Evolutionary conservation across 1,140 invertebrate genomes (phyloP).

Genomic region (Ooceraea biroi): DNA sequence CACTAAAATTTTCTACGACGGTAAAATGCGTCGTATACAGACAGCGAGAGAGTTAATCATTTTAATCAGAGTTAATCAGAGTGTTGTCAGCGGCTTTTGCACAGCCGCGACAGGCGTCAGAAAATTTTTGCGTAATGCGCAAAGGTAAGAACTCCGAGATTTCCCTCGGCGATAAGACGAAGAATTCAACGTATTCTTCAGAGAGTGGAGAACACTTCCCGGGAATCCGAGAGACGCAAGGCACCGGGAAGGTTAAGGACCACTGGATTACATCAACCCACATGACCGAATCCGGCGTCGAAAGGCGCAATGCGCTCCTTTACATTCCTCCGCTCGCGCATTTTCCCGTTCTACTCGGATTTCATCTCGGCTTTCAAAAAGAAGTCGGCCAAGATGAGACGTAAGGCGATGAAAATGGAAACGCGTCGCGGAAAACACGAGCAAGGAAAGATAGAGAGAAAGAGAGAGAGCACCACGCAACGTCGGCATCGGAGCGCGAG

Average conservation of each 20-base stretch:
- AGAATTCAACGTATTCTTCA: neutral
- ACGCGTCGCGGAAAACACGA: slow-evolving; percentile 8
- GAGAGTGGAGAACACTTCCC: neutral
- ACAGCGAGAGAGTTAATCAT: neutral
- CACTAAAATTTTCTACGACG: neutral
- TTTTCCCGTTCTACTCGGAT: slow-evolving; percentile 50
- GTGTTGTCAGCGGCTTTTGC: neutral
- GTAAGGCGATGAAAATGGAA: slow-evolving; percentile 29
- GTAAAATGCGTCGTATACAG: neutral
- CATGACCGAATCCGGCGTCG: neutral
- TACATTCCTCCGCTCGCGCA: slow-evolving; percentile 34
- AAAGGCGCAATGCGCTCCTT: slow-evolving; percentile 48
- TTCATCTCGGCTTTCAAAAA: slow-evolving; percentile 46
- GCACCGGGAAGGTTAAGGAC: slow-evolving; percentile 31
- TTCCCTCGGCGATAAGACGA: neutral
- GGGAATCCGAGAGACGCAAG: slow-evolving; percentile 23
- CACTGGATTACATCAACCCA: slow-evolving; percentile 53
- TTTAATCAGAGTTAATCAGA: neutral
- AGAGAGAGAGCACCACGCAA: slow-evolving; percentile 72
- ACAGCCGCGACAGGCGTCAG: neutral
- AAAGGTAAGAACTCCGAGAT: neutral
- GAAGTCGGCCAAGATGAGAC: slow-evolving; percentile 34
- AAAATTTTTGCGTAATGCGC: neutral
- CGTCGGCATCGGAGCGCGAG: neutral
- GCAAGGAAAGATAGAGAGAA: neutral